Evolutionary conservation across 2,113 vertebrate species (phyloP).

Genomic region (Neotoma lepida): DNA sequence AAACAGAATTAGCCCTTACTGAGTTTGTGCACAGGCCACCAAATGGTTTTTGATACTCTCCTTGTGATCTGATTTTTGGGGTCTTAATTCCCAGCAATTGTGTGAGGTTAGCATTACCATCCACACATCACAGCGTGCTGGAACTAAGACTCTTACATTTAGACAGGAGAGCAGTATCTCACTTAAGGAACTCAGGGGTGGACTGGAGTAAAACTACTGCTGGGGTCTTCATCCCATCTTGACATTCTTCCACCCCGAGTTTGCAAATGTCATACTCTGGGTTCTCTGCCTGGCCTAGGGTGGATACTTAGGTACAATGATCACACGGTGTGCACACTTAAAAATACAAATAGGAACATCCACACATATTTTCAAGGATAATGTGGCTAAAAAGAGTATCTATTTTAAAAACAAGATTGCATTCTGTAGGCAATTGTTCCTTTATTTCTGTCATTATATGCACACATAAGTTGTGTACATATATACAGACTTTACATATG

Average conservation of each 20-base stretch:
- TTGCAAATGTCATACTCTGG: background rate
- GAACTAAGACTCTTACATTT: background rate
- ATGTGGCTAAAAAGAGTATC: background rate
- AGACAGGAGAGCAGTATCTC: background rate
- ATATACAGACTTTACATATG: background rate
- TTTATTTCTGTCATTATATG: background rate
- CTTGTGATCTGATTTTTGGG: background rate
- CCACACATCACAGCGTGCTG: background rate
- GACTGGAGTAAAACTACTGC: background rate
- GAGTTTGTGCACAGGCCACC: background rate
- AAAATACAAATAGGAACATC: background rate
- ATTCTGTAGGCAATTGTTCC: background rate
- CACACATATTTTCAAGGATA: background rate
- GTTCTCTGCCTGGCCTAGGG: too few species aligned
- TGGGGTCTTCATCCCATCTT: background rate
- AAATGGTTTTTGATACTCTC: background rate
- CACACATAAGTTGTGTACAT: background rate
- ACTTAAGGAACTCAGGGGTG: background rate
- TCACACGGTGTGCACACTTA: background rate
- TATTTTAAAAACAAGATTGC: background rate
- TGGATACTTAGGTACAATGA: background rate
- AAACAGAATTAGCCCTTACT: too few species aligned
- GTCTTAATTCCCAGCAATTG: background rate
- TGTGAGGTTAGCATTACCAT: background rate
- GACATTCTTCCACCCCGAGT: background rate